phyloP scores from a whole-genome alignment of 2,888 invertebrate genomes.

The Caenorhabditis afra region DNA sequence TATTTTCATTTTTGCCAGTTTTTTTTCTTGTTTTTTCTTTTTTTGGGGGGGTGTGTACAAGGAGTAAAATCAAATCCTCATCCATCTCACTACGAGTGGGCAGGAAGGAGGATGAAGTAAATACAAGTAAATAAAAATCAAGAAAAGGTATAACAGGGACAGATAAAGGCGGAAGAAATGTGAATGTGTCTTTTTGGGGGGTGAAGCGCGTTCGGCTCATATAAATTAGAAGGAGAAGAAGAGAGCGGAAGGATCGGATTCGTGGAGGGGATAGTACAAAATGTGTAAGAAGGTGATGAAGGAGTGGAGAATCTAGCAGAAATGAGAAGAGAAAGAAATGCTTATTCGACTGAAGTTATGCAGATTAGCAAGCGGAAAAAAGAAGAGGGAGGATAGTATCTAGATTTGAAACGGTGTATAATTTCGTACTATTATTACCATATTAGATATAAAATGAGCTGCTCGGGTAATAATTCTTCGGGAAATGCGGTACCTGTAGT shows the following conservation, averaged over 20 bases:
- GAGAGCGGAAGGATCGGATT: background rate
- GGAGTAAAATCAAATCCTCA: too few species aligned
- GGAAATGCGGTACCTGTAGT: background rate
- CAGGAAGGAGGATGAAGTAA: conserved; percentile 22
- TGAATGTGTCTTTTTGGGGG: conserved; percentile 10
- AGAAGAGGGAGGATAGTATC: too few species aligned
- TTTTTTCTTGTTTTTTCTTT: conserved; percentile 16
- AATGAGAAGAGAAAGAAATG: conserved; percentile 31
- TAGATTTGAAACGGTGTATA: background rate
- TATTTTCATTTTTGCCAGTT: conserved; percentile 25
- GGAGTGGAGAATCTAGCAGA: conserved; percentile 15
- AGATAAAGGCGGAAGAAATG: conserved; percentile 6
- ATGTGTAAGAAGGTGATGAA: background rate
- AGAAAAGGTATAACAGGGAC: conserved; percentile 29
- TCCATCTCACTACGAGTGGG: background rate
- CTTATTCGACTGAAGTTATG: conserved; percentile 12
- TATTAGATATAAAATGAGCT: conserved; percentile 20
- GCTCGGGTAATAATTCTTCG: background rate
- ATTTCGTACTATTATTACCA: conserved; percentile 22
- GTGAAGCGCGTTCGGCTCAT: conserved; percentile 7
- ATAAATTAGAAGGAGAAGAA: conserved; percentile 16
- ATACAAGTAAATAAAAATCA: conserved; percentile 37
- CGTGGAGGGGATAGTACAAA: background rate
- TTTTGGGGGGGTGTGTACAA: conserved; percentile 9
- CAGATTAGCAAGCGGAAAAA: conserved; percentile 1